Conservation (phyloP, 2,888 invertebrate species). For the Sinelater perroti region DNA sequence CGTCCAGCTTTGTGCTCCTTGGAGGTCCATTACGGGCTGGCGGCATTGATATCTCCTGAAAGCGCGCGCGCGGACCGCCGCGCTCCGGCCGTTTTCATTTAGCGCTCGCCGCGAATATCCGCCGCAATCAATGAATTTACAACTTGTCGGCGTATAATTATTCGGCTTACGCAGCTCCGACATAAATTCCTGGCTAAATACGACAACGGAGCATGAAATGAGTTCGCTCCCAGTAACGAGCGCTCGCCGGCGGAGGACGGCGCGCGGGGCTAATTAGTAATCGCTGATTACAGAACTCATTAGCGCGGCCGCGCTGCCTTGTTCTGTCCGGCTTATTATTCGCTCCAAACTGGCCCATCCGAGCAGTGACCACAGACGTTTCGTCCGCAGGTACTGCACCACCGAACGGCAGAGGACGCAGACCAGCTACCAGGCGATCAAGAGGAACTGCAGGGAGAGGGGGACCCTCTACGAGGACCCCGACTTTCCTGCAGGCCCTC, state of each 20-base stretch:
- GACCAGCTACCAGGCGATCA: slow-evolving; percentile 64
- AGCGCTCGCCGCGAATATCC: background rate
- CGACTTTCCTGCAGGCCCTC: slow-evolving; percentile 67
- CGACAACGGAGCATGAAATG: slow-evolving; percentile 14
- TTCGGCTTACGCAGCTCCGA: slow-evolving; percentile 9
- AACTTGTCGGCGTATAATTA: slow-evolving; percentile 10
- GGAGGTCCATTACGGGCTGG: slow-evolving; percentile 13
- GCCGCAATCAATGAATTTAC: slow-evolving; percentile 18
- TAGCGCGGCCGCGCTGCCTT: slow-evolving; percentile 6
- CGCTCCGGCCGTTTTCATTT: background rate
- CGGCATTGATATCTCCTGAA: slow-evolving; percentile 1
- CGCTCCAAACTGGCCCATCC: no score
- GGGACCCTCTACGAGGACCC: slow-evolving; percentile 70
- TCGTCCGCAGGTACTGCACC: slow-evolving; percentile 65
- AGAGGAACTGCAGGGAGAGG: slow-evolving; percentile 65
- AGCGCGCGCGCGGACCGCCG: background rate
- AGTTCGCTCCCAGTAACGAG: slow-evolving; percentile 15
- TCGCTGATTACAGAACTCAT: slow-evolving; percentile 26
- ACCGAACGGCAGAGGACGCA: slow-evolving; percentile 58
- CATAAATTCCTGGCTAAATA: slow-evolving; percentile 18
- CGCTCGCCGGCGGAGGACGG: background rate
- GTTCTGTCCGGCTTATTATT: no score
- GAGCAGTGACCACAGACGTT: no score
- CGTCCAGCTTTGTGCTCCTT: slow-evolving; percentile 11
- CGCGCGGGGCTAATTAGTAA: slow-evolving; percentile 13